phyloP scores from a whole-genome alignment of 2,113 vertebrate genomes.

The Sialia sialis region DNA sequence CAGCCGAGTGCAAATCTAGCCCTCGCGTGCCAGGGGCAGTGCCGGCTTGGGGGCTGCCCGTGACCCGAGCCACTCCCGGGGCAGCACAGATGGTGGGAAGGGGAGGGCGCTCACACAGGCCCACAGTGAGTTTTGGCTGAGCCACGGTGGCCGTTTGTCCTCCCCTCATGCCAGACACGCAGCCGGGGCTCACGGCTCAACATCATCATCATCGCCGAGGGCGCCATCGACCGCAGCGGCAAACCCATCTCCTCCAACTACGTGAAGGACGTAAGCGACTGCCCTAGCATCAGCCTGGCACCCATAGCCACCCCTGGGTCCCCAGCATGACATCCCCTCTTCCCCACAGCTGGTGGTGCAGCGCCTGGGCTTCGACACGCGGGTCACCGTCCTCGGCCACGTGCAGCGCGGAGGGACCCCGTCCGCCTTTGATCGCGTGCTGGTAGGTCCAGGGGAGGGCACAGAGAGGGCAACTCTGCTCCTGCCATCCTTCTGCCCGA shows the following conservation, averaged over 20 bases:
- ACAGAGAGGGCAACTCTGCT: accelerated
- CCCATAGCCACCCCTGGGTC: accelerated
- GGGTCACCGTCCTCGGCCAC: slow-evolving; percentile 91
- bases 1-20: neutral
- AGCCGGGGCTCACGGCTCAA: slow-evolving; percentile 88
- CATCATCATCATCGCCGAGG: slow-evolving; percentile 92
- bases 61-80: neutral
- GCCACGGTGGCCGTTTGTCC: accelerated
- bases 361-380: slow-evolving; percentile 88
- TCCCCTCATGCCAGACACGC: slow-evolving; percentile 75
- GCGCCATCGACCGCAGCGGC: slow-evolving; percentile 82
- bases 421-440: slow-evolving; percentile 88
- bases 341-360: slow-evolving; percentile 80
- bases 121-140: accelerated
- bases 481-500: neutral
- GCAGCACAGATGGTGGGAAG: accelerated
- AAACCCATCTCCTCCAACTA: slow-evolving; percentile 87
- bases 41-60: neutral
- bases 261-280: slow-evolving; percentile 82
- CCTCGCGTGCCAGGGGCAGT: neutral
- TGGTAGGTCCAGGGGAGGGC: slow-evolving; percentile 73
- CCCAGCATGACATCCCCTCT: accelerated
- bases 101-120: neutral
- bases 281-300: accelerated
- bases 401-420: slow-evolving; percentile 94